Percentiles rank a stretch among this genome's conserved stretches.
These are phyloP conservation scores for Drosophila dives DNA, from an alignment of 2,888 invertebrate species.

Conservation along the genomic window DNA sequence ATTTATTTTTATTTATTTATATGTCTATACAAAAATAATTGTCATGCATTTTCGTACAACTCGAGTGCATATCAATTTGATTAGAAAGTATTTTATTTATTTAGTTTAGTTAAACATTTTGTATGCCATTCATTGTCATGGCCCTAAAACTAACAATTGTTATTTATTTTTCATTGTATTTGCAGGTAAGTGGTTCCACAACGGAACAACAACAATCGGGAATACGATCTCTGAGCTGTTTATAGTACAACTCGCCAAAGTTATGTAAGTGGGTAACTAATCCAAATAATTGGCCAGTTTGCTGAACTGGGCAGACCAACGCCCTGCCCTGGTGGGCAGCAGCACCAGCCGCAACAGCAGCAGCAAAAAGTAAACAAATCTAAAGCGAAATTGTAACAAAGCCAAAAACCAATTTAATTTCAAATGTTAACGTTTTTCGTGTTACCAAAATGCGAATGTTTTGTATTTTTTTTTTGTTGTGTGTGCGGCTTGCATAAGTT, in stretches of 20 bases:
- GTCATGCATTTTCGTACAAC: neutral
- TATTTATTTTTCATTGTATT: conserved; percentile 35
- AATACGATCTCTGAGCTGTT: conserved; percentile 17
- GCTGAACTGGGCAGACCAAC: conserved; percentile 53
- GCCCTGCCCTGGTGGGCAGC: conserved; percentile 49
- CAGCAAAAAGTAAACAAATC: conserved; percentile 25
- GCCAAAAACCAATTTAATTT: conserved; percentile 69
- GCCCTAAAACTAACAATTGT: conserved; percentile 46
- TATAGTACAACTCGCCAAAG: conserved; percentile 8
- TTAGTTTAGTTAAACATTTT: neutral
- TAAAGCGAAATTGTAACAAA: conserved; percentile 61
- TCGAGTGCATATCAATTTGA: conserved; percentile 1
- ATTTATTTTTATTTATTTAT: neutral
- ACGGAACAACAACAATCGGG: conserved; percentile 12
- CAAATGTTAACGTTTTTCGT: conserved; percentile 58
- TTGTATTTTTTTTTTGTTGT: conserved; percentile 24
- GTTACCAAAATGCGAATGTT: conserved; percentile 16
- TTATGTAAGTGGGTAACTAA: conserved; percentile 67
- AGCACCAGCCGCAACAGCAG: neutral
- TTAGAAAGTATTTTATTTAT: conserved; percentile 17
- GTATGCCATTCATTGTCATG: conserved; percentile 22
- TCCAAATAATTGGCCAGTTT: conserved; percentile 75
- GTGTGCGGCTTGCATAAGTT: conserved; percentile 64
- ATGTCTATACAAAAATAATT: neutral
- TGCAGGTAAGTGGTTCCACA: conserved; percentile 46